Base-by-base conservation (phyloP, 2,797 vertebrate genomes). In the Meriones psammophilus region DNA sequence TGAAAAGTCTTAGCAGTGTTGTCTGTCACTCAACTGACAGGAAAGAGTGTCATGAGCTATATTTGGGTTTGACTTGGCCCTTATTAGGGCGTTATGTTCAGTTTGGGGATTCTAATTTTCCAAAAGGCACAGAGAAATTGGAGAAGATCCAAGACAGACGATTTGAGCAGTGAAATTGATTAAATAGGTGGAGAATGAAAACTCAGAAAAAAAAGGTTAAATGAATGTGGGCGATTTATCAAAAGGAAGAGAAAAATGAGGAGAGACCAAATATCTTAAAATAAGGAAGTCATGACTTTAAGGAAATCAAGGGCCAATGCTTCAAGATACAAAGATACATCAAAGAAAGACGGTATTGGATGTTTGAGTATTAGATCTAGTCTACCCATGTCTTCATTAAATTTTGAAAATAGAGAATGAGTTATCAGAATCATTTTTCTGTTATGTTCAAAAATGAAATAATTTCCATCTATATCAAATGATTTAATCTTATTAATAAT, bases 21-120 rank as follows among this genome's bases (percentile, higher is more conserved):
- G 54, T 89, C 96, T 97, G 92, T 95, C 94, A 96, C 62, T 97
- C 96, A 96, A 96, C 33, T 93, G 89, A 97, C 90, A 96, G 92
- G 56, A 91, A 94, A 97, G 80, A 94, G 66, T 94, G 86, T 97
- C 86, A 50, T 69, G 66, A 94, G 92, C 80, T 96, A 94, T 89
- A 97, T 91, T 94, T 95, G 91, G 80, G 77, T 94, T 88, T 89
- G 76, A 88, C 64, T 58, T 95, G 97, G 92, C 79, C 96, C 94
- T 95, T 96, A 96, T 96, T 96, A 96, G 83, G 94, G 56, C 79
- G 50, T 68, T 93, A 88, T 94, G 87, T 74, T 96, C 89, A 68
- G 8, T 96, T 94, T 96, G 84, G 74, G 78, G 60, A 89, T 94
- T 97, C 94, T 94, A 91, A 97, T 96, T 96, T 97, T 97, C 93